Evolutionary conservation across 2,113 vertebrate genomes (phyloP).

Genomic region (Leucopsar rothschildi): DNA sequence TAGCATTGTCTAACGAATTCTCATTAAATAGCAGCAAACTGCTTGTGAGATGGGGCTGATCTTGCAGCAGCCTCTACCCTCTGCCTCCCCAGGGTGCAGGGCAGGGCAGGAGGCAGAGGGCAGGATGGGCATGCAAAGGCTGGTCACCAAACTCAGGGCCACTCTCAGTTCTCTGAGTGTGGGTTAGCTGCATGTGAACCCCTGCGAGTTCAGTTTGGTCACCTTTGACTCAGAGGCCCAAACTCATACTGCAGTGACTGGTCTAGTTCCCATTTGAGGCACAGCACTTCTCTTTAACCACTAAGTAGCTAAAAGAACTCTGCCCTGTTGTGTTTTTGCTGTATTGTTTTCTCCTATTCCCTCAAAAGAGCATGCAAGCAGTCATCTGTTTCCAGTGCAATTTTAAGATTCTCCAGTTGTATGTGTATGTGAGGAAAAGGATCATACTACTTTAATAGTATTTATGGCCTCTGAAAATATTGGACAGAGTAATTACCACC

Average conservation of each 20-base stretch:
- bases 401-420: neutral
- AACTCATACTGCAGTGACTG: accelerated
- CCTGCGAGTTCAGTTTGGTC: neutral
- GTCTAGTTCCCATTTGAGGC: neutral
- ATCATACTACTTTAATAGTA: neutral
- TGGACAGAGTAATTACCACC: neutral
- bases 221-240: neutral
- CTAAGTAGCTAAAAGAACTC: neutral
- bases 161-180: neutral
- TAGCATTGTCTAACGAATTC: neutral
- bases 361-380: neutral
- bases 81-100: neutral
- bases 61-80: neutral
- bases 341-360: neutral
- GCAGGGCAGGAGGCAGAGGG: neutral
- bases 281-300: neutral
- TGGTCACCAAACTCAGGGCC: accelerated
- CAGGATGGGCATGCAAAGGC: neutral
- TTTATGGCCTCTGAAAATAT: neutral
- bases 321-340: neutral
- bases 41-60: accelerated
- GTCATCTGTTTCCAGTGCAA: neutral
- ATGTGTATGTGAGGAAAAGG: neutral
- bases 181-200: neutral
- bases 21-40: neutral